These are phyloP conservation scores for Orchestes rusci DNA, from an alignment of 2,888 invertebrate species.

Conservation along the genomic window DNA sequence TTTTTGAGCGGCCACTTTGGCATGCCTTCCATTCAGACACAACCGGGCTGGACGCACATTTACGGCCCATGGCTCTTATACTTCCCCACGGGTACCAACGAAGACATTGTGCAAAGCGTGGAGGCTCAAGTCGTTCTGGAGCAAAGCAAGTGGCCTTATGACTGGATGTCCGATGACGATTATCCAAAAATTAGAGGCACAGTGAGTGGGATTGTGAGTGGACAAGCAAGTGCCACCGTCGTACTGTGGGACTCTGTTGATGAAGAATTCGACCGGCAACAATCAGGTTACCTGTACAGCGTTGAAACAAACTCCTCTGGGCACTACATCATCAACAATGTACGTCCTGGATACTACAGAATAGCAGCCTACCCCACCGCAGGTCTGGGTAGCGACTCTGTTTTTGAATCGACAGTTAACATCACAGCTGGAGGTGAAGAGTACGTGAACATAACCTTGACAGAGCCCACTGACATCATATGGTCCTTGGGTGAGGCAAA, in stretches of 20 bases:
- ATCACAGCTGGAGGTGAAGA: no score
- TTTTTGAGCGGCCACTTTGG: slow-evolving; percentile 19
- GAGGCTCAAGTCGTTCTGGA: slow-evolving; percentile 7
- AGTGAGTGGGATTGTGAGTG: slow-evolving; percentile 8
- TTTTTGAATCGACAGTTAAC: no score
- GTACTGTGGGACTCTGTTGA: slow-evolving; percentile 7
- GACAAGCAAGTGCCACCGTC: slow-evolving; percentile 8
- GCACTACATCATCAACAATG: slow-evolving; percentile 7
- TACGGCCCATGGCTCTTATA: slow-evolving; percentile 18
- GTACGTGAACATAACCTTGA: slow-evolving; percentile 8
- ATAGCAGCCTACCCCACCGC: slow-evolving; percentile 11
- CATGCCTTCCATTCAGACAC: slow-evolving; percentile 3
- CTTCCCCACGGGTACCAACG: slow-evolving; percentile 12
- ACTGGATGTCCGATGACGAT: slow-evolving; percentile 9
- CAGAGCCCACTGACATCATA: slow-evolving; percentile 13
- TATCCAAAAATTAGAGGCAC: slow-evolving; percentile 11
- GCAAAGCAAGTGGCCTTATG: slow-evolving; percentile 13
- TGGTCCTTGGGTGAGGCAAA: slow-evolving; percentile 18
- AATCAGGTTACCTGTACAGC: slow-evolving; percentile 13
- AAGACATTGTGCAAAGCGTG: slow-evolving; percentile 6
- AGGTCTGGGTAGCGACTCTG: slow-evolving; percentile 18
- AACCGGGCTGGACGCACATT: slow-evolving; percentile 13
- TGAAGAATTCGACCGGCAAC: slow-evolving; percentile 15
- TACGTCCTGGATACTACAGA: slow-evolving; percentile 17
- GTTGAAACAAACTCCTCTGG: slow-evolving; percentile 11